Evolutionary conservation across 2,888 invertebrate species (phyloP).

Genomic region (Mactromeris polynyma): DNA sequence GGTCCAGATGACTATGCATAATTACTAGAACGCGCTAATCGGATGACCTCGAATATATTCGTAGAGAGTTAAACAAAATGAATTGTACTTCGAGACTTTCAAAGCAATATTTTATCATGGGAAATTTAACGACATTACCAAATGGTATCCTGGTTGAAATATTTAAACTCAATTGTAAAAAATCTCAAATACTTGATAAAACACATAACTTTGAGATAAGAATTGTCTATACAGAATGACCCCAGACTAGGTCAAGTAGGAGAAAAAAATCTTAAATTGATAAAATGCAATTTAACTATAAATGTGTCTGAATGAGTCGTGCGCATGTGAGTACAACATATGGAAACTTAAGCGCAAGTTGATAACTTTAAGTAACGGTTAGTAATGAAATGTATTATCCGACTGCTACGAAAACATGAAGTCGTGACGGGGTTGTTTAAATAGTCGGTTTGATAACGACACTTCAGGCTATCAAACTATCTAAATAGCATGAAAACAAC

Average conservation of each 20-base stretch:
- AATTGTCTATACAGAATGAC: neutral
- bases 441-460: neutral
- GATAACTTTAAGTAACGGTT: neutral
- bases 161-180: too few species aligned
- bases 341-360: neutral
- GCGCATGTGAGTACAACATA: neutral
- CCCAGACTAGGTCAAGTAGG: neutral
- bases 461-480: conserved; percentile 25
- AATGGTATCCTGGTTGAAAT: too few species aligned
- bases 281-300: neutral
- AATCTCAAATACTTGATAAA: neutral
- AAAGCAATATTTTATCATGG: too few species aligned
- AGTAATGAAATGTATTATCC: neutral
- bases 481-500: conserved; percentile 30
- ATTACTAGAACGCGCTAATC: too few species aligned
- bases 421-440: conserved; percentile 24
- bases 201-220: neutral
- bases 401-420: conserved; percentile 8
- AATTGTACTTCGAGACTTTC: too few species aligned
- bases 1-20: too few species aligned
- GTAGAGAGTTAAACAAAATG: too few species aligned
- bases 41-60: too few species aligned
- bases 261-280: neutral
- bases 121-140: too few species aligned
- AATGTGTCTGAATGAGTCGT: neutral